phyloP scores from a whole-genome alignment of 2,113 vertebrate genomes.

The Galeopterus variegatus region DNA sequence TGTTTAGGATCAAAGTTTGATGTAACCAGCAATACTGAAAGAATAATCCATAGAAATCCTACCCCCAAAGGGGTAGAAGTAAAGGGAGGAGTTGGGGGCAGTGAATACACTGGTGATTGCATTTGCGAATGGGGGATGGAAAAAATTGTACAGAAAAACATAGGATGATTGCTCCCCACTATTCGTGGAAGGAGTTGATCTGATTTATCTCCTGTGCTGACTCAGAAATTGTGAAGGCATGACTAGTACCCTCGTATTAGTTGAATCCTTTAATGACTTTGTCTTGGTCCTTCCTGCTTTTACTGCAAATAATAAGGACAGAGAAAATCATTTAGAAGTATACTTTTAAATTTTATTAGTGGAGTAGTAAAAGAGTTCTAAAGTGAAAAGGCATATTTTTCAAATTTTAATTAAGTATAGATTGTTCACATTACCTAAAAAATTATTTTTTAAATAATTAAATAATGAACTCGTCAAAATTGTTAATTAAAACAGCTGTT shows the following conservation, averaged over 20 bases:
- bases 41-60: neutral
- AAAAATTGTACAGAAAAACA: neutral
- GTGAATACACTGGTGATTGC: fast-evolving
- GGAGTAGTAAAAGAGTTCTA: neutral
- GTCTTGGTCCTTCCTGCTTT: neutral
- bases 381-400: slow-evolving; percentile 43
- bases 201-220: neutral
- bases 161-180: neutral
- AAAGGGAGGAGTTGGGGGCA: too few species aligned
- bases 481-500: slow-evolving; percentile 29
- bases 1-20: too few species aligned
- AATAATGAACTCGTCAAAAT: neutral
- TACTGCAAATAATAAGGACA: neutral
- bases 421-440: neutral
- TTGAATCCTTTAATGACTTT: neutral
- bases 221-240: neutral
- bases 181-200: neutral
- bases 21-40: neutral
- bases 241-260: neutral
- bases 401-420: slow-evolving; percentile 25
- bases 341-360: neutral
- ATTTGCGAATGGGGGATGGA: neutral
- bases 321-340: slow-evolving; percentile 7
- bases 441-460: neutral
- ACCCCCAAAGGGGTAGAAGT: neutral